Evolutionary conservation across 2,113 vertebrate species (phyloP), one percentile per base, ranked within the genome.

Genomic region (Takifugu flavidus): DNA sequence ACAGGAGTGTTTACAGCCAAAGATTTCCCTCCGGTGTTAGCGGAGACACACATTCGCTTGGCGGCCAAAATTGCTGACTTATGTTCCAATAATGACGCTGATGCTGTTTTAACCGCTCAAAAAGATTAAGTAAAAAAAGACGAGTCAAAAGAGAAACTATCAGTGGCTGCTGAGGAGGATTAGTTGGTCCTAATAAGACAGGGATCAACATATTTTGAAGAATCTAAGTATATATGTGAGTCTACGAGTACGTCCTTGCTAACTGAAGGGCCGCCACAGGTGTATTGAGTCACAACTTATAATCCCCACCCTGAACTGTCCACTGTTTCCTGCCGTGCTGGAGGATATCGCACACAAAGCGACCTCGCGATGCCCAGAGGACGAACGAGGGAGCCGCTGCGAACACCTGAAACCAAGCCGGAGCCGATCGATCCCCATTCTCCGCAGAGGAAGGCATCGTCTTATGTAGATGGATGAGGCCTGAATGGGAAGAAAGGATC

Each of bases 401-500:
- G 59, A 82, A 69, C 77, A 70, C 75, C 78, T 79, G 78, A 87
- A 84, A 80, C 83, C 53, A 55, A 87, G 72, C 75, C 76, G 27
- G 72, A 68, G 68, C 83, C 39, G 79, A 88, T 87, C 82, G 79
- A 86, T 86, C 73, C 68, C 79, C 29, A 34, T 79, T 79, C 72
- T 82, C 62, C 47, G 77, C 68, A 3, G 65, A 67, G 62, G 75
- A 76, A 73, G 82, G 72, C 58, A 1, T 26, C 69, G 70, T 79
- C 85, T 82, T 76, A 83, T 82, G 82, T 82, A 84, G 80, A 89
- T 83, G 79, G 72, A 74, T 45, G 26, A 53, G 62, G 64, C 78
- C 64, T 78, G 75, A 88, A 84, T 84, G 62, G 76, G 78, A 75
- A 83, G 82, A 83, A 85, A 84, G 75, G 83, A 87, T 88, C 75